phyloP scores from a whole-genome alignment of 2,888 invertebrate species.

The Synanthedon andrenaeformis region DNA sequence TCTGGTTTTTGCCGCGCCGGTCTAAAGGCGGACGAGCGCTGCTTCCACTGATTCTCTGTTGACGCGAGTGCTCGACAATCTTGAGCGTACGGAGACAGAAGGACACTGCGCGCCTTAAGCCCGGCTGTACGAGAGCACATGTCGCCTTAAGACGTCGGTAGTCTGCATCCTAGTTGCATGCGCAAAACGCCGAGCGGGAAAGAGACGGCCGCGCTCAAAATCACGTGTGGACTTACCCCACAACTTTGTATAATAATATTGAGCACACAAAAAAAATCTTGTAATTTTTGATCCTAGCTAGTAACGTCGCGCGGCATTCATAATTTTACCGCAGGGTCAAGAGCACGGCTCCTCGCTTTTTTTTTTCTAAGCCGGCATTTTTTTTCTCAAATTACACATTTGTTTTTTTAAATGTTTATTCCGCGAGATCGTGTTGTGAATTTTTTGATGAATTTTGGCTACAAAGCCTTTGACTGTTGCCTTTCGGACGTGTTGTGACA shows the following conservation, averaged over 20 bases:
- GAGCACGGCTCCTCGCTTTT: constrained; percentile 57
- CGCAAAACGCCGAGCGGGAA: constrained; percentile 50
- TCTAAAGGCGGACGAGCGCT: constrained; percentile 65
- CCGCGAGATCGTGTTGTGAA: constrained; percentile 55
- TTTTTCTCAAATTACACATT: constrained; percentile 17
- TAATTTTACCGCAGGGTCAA: constrained; percentile 66
- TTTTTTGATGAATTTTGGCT: constrained; percentile 60
- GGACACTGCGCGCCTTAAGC: constrained; percentile 30
- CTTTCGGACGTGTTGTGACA: constrained; percentile 69
- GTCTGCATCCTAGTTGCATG: constrained; percentile 47
- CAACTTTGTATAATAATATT: constrained; percentile 61
- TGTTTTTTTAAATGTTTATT: constrained; percentile 55
- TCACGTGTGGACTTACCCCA: constrained; percentile 57
- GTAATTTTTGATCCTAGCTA: constrained; percentile 67
- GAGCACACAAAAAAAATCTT: constrained; percentile 63
- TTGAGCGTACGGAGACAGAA: constrained; percentile 18
- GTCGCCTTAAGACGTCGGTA: constrained; percentile 34
- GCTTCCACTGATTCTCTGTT: constrained; percentile 60
- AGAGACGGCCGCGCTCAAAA: constrained; percentile 34
- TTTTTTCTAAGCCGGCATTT: constrained; percentile 34
- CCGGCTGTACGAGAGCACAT: constrained; percentile 58
- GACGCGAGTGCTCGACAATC: constrained; percentile 39
- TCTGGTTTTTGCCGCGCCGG: constrained; percentile 71
- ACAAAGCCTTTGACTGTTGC: constrained; percentile 59
- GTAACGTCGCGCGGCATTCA: constrained; percentile 65